Base-by-base conservation (phyloP, 2,113 vertebrate genomes). In the Phylloscopus trochiloides region DNA sequence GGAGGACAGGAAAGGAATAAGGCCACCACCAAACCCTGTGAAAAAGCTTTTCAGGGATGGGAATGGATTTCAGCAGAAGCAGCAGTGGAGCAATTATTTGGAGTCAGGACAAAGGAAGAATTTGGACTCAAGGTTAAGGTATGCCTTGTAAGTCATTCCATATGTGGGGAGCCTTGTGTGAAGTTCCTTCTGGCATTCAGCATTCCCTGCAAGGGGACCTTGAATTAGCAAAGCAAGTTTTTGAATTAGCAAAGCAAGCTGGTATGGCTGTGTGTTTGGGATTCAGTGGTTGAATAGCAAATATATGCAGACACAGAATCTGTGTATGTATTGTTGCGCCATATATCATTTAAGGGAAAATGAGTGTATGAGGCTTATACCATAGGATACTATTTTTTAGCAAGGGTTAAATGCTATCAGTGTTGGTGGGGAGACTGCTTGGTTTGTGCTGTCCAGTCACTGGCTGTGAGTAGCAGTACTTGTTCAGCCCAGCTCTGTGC, bases 391-490 rank as follows among this genome's bases (percentile, higher is more conserved):
- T 26, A 0, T 29, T 52, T 85, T 22, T 24, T 43, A 12, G 12
- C 6, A 9, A 24, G 34, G 2, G 10, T 48, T 62, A 40, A 45
- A 40, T 34, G 24, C 26, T 17, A 3, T 13, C 18, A 3, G 15
- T 12, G 21, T 31, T 67, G 42, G 18, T 36, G 42, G 32, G 24
- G 7, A 28, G 16, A 34, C 12, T 24, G 29, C 17, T 25, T 63
- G 12, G 24, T 51, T 61, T 18, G 17, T 26, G 43, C 13, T 85
- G 47, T 12, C 32, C 26, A 2, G 18, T 10, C 63, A 8, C 28
- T 31, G 45, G 31, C 57, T 0, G 0, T 4, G 17, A 50, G 36
- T 29, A 13, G 22, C 3, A 14, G 29, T 9, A 3, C 18, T 17
- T 17, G 20, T n/a, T 13, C 29, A 11, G 29, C 31, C 7, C 19